These are phyloP conservation scores for Drosophila rhopaloa DNA, from an alignment of 1,140 invertebrate species.

Conservation along the genomic window DNA sequence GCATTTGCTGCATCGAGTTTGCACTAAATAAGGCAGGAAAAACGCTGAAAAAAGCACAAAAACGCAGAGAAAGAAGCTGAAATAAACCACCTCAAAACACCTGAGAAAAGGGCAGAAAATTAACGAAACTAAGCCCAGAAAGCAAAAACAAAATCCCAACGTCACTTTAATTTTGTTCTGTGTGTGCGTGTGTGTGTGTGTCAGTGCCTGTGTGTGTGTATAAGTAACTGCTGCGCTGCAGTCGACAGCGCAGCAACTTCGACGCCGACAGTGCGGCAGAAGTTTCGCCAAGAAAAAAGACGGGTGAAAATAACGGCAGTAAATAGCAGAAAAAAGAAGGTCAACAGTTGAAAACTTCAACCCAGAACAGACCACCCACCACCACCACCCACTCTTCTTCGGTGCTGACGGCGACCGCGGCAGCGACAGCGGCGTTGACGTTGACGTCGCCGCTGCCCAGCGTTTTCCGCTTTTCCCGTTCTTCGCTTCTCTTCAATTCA, in stretches of 20 bases:
- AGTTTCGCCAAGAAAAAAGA: constrained; percentile 22
- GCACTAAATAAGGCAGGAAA: constrained; percentile 11
- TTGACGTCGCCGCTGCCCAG: constrained; percentile 57
- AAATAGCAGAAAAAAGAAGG: constrained; percentile 56
- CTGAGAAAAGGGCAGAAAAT: constrained; percentile 1
- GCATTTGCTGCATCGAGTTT: constrained; percentile 12
- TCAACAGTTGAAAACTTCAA: constrained; percentile 41
- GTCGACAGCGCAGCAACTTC: constrained; percentile 33
- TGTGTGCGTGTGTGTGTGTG: not conserved
- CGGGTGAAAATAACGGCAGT: constrained; percentile 1
- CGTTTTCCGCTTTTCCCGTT: constrained; percentile 68
- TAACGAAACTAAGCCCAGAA: constrained; percentile 22
- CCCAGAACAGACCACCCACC: not conserved
- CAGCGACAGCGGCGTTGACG: constrained; percentile 12
- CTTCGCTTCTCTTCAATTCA: constrained; percentile 26
- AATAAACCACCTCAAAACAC: constrained; percentile 2
- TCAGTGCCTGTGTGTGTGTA: constrained; percentile 11
- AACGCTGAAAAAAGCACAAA: not conserved
- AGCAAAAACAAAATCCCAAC: constrained; percentile 9
- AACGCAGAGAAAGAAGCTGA: constrained; percentile 1
- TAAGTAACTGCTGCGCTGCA: constrained; percentile 31
- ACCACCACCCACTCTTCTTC: constrained; percentile 5
- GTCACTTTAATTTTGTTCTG: constrained; percentile 26
- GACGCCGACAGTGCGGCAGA: constrained; percentile 32
- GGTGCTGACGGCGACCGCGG: constrained; percentile 6